Percentiles rank a stretch among this genome's conserved stretches.
Conservation (phyloP, 2,113 vertebrate genomes). For the Stegastes partitus region DNA sequence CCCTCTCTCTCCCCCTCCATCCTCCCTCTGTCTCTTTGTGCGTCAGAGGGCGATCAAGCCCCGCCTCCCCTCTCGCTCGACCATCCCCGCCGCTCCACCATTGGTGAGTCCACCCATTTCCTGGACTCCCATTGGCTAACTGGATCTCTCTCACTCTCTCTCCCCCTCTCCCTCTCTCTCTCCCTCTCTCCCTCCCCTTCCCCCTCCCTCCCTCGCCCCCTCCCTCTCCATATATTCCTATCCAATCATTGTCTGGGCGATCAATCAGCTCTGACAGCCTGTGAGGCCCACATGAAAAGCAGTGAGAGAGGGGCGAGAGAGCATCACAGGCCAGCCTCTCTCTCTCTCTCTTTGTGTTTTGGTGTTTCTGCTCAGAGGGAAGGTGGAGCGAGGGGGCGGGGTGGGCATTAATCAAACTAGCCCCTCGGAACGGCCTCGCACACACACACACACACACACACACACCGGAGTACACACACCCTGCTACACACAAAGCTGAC, state of each 20-base stretch:
- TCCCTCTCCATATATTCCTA: constrained; percentile 66
- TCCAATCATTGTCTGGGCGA: constrained; percentile 89
- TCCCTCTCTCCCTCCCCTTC: constrained; percentile 37
- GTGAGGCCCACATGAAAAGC: constrained; percentile 85
- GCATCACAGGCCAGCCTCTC: constrained; percentile 29
- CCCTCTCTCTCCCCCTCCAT: constrained; percentile 32
- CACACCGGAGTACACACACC: constrained; percentile 16
- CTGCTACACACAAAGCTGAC: constrained; percentile 19
- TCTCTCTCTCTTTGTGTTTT: constrained; percentile 62
- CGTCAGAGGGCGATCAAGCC: constrained; percentile 41
- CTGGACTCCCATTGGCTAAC: constrained; percentile 58
- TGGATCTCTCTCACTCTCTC: constrained; percentile 69
- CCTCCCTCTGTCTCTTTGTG: constrained; percentile 51
- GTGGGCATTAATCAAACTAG: constrained; percentile 92
- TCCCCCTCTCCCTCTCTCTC: constrained; percentile 47
- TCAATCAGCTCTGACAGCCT: constrained; percentile 92
- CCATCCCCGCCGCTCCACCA: constrained; percentile 44
- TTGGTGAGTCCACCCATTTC: constrained; percentile 73
- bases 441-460: constrained; percentile 19
- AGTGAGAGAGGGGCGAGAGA: constrained; percentile 51
- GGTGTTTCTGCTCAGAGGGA: constrained; percentile 85
- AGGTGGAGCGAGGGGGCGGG: constrained; percentile 85
- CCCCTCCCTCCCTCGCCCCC: constrained; percentile 37
- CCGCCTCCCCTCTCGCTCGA: constrained; percentile 72
- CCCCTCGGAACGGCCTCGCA: constrained; percentile 66